Evolutionary conservation across 2,113 vertebrate species (phyloP).

Genomic region (Austrofundulus limnaeus): DNA sequence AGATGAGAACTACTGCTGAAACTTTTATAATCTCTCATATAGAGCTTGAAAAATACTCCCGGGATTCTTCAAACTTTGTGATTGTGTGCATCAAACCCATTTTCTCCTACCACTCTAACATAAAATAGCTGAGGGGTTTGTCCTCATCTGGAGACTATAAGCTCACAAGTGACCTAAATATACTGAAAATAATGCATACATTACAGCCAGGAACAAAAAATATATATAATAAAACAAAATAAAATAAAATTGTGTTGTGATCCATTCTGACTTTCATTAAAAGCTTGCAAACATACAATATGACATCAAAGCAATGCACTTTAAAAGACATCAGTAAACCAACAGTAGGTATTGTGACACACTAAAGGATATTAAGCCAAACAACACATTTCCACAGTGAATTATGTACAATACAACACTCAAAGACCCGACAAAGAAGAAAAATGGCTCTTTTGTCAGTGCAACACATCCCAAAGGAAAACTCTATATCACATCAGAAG

Average conservation of each 20-base stretch:
- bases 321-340: constrained; percentile 57
- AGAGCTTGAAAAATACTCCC: constrained; percentile 38
- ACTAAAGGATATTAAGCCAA: constrained; percentile 46
- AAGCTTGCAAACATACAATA: constrained; percentile 39
- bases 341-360: constrained; percentile 31
- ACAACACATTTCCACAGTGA: constrained; percentile 34
- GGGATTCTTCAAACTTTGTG: constrained; percentile 23
- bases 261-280: constrained; percentile 35
- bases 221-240: no score
- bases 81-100: constrained; percentile 43
- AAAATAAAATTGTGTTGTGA: constrained; percentile 24
- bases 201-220: neutral
- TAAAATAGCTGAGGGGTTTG: constrained; percentile 18
- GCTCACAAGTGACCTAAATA: constrained; percentile 36
- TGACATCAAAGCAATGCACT: constrained; percentile 50
- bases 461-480: constrained; percentile 44
- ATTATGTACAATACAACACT: constrained; percentile 53
- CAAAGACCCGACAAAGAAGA: constrained; percentile 50
- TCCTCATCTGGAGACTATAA: constrained; percentile 18
- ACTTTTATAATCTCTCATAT: constrained; percentile 46
- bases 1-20: constrained; percentile 44
- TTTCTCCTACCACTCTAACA: constrained; percentile 14
- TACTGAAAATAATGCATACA: constrained; percentile 9
- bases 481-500: constrained; percentile 56
- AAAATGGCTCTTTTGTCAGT: constrained; percentile 42